These are phyloP conservation scores for Anticlea derivata DNA, from an alignment of 2,888 invertebrate species.

Conservation along the genomic window DNA sequence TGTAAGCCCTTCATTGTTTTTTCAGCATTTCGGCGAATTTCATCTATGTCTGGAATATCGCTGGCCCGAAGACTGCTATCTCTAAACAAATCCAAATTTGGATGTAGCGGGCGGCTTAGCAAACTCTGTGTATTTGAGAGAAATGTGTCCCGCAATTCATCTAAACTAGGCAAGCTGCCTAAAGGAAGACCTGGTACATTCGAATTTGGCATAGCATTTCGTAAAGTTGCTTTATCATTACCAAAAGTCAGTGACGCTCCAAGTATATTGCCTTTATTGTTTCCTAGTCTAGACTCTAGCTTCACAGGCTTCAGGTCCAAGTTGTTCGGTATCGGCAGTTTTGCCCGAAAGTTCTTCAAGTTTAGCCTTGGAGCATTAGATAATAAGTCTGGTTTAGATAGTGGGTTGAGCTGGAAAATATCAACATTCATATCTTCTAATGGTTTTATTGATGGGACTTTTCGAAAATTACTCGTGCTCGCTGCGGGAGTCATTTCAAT, in stretches of 20 bases:
- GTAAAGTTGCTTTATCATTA: conserved; percentile 27
- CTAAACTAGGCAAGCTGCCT: conserved; percentile 41
- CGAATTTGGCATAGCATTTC: conserved; percentile 30
- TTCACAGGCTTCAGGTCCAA: conserved; percentile 52
- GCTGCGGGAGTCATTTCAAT: conserved; percentile 45
- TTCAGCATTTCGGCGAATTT: conserved; percentile 51
- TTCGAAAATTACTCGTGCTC: conserved; percentile 39
- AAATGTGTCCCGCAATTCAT: conserved; percentile 33
- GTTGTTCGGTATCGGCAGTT: conserved; percentile 50
- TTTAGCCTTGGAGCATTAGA: conserved; percentile 42
- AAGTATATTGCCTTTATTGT: conserved; percentile 40
- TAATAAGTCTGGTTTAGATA: conserved; percentile 27
- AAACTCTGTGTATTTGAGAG: conserved; percentile 35
- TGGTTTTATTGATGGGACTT: conserved; percentile 38
- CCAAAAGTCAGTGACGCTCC: conserved; percentile 45
- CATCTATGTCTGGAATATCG: conserved; percentile 39
- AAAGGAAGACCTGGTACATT: conserved; percentile 34
- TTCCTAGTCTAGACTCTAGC: conserved; percentile 46
- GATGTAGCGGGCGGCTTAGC: conserved; percentile 39
- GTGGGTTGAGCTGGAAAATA: conserved; percentile 48
- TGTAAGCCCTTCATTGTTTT: conserved; percentile 54
- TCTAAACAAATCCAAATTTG: conserved; percentile 34
- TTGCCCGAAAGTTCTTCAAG: conserved; percentile 53
- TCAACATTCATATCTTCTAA: conserved; percentile 50
- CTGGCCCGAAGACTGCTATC: conserved; percentile 23